phyloP scores from a whole-genome alignment of 2,888 invertebrate species.

The Thereva unica region DNA sequence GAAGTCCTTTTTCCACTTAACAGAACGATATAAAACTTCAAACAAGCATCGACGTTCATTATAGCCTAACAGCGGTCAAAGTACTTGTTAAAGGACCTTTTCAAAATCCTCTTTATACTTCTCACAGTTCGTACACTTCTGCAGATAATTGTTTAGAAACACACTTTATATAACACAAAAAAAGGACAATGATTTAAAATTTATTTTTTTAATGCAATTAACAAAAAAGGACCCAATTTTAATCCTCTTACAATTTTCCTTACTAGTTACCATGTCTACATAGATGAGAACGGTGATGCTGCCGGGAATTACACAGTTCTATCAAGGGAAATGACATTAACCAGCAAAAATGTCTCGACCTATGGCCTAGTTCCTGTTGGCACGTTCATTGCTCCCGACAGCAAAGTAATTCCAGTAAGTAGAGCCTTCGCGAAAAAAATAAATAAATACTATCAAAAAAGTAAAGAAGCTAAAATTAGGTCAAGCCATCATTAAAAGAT shows the following conservation, averaged over 20 bases:
- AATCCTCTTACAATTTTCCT: neutral
- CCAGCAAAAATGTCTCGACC: conserved; percentile 48
- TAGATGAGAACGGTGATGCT: conserved; percentile 90
- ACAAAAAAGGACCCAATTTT: too few relatives aligned
- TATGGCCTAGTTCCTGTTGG: conserved; percentile 81
- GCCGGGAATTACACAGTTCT: conserved; percentile 93
- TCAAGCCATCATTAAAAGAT: conserved; percentile 7
- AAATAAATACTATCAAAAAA: neutral
- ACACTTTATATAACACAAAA: too few relatives aligned
- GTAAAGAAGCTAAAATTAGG: conserved; percentile 8
- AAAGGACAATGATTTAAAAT: too few relatives aligned
- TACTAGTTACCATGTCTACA: conserved; percentile 84
- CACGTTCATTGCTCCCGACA: conserved; percentile 67
- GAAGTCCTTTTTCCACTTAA: too few relatives aligned
- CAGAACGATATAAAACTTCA: too few relatives aligned
- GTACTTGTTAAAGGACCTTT: too few relatives aligned
- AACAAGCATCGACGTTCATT: too few relatives aligned
- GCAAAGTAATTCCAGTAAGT: conserved; percentile 75
- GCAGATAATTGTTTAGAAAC: too few relatives aligned
- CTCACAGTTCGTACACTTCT: too few relatives aligned
- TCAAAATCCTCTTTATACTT: too few relatives aligned
- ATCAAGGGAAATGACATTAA: conserved; percentile 60
- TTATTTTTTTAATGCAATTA: too few relatives aligned
- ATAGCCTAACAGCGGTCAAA: too few relatives aligned
- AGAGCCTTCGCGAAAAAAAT: conserved; percentile 13